Conservation (phyloP, 2,888 invertebrate genomes). For the Patella caerulea region DNA sequence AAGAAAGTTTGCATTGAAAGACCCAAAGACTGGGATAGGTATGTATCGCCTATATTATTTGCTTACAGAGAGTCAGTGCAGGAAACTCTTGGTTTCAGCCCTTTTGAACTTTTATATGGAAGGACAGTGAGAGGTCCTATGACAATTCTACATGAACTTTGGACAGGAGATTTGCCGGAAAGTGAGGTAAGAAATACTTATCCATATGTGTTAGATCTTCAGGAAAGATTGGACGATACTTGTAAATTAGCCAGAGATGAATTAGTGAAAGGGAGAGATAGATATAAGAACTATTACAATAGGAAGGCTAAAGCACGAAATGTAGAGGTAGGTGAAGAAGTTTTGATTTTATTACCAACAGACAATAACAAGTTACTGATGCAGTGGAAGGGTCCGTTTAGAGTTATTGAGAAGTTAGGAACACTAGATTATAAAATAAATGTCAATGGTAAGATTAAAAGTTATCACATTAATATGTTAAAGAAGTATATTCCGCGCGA, state of each 20-base stretch:
- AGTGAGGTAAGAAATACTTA: conserved; percentile 32
- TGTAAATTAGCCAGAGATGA: too few species aligned
- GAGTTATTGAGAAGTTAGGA: conserved; percentile 22
- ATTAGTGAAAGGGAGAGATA: too few species aligned
- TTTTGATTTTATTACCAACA: conserved; percentile 41
- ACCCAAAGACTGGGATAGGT: too few species aligned
- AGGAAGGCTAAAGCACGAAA: conserved; percentile 26
- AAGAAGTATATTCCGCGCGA: too few species aligned
- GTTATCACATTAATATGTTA: conserved; percentile 32
- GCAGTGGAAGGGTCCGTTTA: conserved; percentile 34
- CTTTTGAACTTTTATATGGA: too few species aligned
- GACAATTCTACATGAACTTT: conserved; percentile 23
- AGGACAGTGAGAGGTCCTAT: conserved; percentile 17
- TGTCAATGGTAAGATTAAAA: conserved; percentile 15
- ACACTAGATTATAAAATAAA: too few species aligned
- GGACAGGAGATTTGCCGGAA: conserved; percentile 20
- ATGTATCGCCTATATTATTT: too few species aligned
- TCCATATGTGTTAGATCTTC: conserved; percentile 41
- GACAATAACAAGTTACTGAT: conserved; percentile 44
- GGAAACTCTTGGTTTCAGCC: too few species aligned
- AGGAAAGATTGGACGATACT: conserved; percentile 13
- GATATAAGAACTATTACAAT: conserved; percentile 33
- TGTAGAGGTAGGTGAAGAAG: conserved; percentile 35
- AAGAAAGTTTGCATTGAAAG: too few species aligned
- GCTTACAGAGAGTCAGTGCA: too few species aligned